Base-by-base conservation (phyloP, 2,797 vertebrate species). In the Dendrocincla fuliginosa region DNA sequence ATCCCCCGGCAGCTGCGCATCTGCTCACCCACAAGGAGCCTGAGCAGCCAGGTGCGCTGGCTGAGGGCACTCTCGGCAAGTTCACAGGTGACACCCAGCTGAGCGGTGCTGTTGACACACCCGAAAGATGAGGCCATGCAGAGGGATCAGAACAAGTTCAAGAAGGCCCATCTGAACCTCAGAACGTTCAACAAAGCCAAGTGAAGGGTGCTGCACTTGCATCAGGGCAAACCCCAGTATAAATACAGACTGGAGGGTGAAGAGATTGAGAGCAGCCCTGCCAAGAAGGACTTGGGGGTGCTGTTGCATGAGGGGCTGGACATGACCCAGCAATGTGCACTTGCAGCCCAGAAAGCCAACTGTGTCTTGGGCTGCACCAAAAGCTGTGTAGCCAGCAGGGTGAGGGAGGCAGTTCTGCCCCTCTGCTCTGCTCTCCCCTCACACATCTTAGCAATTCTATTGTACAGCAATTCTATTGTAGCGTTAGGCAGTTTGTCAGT, bases 141-240 rank as follows among this genome's bases (percentile, higher is more conserved):
- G 16, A 33, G 57, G 28, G 28, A 27, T 24, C 42, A 5, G 56
- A 16, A 13, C 16, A 7, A 39, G 64, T 9, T 30, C 42, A 9
- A 1, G 49, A 15, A 18, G 25, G 22, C 27, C 1, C 4, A 12
- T 1, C n/a, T n/a, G 56, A n/a, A 9, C 28, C 2, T 57, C 37
- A 25, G 47, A 32, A 37, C 19, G 4, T 5, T 33, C 37, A 4
- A 10, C 24, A 52, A 25, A 25, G 37, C 16, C 57, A 18, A 25
- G 28, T 30, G n/a, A 42, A 22, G 56, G 19, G 32, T 18, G 13
- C 19, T 6, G 39, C 35, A 10, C 19, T 24, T 15, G 49, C 17
- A 8, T n/a, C 10, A 1, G 28, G 28, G 30, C n/a, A 33, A 4
- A 0, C 9, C 13, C 19, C 37, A 1, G 13, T 4, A 25, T 3